These are phyloP conservation scores for Tenthredo amoena DNA, from an alignment of 2,888 invertebrate genomes.

Conservation along the genomic window DNA sequence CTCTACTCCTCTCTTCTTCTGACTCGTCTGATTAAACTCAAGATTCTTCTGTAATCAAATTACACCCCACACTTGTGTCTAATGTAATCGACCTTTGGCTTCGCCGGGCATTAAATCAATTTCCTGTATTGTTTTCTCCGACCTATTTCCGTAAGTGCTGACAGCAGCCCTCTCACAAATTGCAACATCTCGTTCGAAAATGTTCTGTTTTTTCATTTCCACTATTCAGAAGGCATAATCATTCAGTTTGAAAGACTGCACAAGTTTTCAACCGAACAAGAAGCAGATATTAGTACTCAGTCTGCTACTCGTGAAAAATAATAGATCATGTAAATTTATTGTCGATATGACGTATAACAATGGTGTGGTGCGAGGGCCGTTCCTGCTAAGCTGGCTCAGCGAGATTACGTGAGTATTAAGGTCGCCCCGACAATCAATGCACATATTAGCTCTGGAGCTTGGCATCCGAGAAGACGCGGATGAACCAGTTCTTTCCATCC, in stretches of 20 bases:
- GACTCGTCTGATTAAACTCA: constrained; percentile 69
- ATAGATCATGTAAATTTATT: constrained; percentile 14
- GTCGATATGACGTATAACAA: constrained; percentile 44
- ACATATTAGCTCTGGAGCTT: constrained; percentile 51
- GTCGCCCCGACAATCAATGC: constrained; percentile 53
- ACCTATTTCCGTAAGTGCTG: constrained; percentile 2
- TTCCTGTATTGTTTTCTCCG: constrained; percentile 19
- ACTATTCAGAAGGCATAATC: not conserved
- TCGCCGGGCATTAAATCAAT: constrained; percentile 21
- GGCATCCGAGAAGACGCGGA: constrained; percentile 45
- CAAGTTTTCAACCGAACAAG: not conserved
- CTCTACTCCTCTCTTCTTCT: constrained; percentile 44
- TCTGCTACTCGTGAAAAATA: constrained; percentile 23
- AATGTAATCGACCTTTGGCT: constrained; percentile 50
- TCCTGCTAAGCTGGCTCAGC: constrained; percentile 53
- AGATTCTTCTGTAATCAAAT: constrained; percentile 62
- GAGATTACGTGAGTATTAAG: constrained; percentile 54
- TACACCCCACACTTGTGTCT: constrained; percentile 57
- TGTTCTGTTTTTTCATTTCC: not conserved
- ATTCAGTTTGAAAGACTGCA: not conserved
- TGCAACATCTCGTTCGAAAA: not conserved
- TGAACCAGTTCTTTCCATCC: constrained; percentile 47
- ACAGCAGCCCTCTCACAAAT: not conserved
- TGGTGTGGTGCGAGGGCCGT: constrained; percentile 48
- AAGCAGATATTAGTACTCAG: not conserved